Evolutionary conservation across 2,888 invertebrate genomes (phyloP).

Genomic region (Peribatodes rhomboidaria): DNA sequence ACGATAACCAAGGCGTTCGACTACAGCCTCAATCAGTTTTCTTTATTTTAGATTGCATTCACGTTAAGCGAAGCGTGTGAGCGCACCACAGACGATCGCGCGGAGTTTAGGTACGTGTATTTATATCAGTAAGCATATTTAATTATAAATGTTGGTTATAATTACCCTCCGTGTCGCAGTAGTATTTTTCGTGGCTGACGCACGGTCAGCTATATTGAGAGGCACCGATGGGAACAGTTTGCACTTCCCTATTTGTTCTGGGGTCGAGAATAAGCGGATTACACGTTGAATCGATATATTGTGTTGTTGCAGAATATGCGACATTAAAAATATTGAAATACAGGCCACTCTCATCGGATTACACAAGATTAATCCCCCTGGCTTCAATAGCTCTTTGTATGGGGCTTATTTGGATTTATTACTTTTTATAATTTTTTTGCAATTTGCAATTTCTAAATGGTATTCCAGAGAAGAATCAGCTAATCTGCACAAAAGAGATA

Average conservation of each 20-base stretch:
- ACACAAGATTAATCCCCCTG: no score
- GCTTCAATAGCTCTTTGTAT: no score
- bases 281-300: no score
- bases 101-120: constrained; percentile 16
- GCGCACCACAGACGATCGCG: constrained; percentile 11
- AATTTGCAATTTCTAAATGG: no score
- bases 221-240: constrained; percentile 19
- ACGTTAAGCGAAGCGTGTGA: background rate
- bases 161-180: constrained; percentile 33
- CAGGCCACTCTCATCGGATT: no score
- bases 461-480: no score
- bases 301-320: no score
- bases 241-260: constrained; percentile 26
- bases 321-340: no score
- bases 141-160: constrained; percentile 36
- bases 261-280: constrained; percentile 19
- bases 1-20: background rate
- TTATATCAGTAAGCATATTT: constrained; percentile 34
- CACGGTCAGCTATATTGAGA: constrained; percentile 35
- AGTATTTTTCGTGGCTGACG: constrained; percentile 36
- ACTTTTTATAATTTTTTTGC: no score
- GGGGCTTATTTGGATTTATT: no score
- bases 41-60: constrained; percentile 3
- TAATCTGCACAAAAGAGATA: no score
- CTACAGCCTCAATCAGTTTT: background rate